These are phyloP conservation scores for Capitulum mitella DNA, from an alignment of 2,888 invertebrate species.

Conservation along the genomic window DNA sequence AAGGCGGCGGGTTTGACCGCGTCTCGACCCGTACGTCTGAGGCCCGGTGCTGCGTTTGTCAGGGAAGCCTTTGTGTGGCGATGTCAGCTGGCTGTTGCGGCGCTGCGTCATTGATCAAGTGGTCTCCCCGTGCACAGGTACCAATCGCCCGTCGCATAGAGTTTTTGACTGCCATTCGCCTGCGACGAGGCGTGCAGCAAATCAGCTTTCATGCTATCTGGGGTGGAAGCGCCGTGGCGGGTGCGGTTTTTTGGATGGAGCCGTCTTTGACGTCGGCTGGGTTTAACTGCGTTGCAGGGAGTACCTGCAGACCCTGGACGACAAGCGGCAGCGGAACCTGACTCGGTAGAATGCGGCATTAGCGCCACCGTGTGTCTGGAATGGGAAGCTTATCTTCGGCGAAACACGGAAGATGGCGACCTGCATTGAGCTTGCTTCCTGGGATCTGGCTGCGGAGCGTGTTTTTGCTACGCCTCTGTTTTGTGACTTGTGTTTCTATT, in stretches of 20 bases:
- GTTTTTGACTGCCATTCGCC: too few relatives aligned
- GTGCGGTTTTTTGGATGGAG: too few relatives aligned
- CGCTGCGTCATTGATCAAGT: too few relatives aligned
- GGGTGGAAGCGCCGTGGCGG: too few relatives aligned
- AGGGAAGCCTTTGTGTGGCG: too few relatives aligned
- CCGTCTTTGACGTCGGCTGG: not conserved
- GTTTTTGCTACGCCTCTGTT: slow-evolving; percentile 6
- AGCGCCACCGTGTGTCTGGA: not conserved
- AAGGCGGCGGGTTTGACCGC: too few relatives aligned
- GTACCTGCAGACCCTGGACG: not conserved
- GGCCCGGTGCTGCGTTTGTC: too few relatives aligned
- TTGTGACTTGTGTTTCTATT: not conserved
- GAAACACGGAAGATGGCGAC: not conserved
- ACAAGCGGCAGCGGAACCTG: slow-evolving; percentile 20
- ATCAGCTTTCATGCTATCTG: too few relatives aligned
- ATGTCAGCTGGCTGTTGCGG: too few relatives aligned
- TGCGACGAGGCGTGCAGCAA: not conserved
- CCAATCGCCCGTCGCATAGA: too few relatives aligned
- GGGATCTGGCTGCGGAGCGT: not conserved
- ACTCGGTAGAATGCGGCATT: not conserved
- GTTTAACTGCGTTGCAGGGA: slow-evolving; percentile 30
- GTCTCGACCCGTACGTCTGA: too few relatives aligned
- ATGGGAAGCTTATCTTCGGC: not conserved
- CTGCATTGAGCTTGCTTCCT: not conserved
- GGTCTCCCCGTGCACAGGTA: too few relatives aligned